Percentiles rank a stretch among this genome's conserved stretches.
phyloP scores from a whole-genome alignment of 2,113 vertebrate genomes.

The Lichenostomus cassidix region DNA sequence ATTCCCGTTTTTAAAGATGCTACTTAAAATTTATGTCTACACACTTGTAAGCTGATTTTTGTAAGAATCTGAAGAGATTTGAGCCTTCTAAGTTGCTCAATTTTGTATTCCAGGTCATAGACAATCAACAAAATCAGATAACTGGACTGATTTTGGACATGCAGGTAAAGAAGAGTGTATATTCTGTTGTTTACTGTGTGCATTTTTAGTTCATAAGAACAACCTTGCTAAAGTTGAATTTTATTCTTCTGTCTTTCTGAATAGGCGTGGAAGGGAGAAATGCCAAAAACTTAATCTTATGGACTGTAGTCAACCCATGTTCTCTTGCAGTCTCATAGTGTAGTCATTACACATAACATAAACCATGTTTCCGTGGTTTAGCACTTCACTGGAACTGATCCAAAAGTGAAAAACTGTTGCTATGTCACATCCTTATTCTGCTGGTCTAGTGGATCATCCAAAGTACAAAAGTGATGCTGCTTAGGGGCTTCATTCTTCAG shows the following conservation, averaged over 20 bases:
- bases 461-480: not conserved
- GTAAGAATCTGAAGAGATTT: not conserved
- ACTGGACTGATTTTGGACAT: slow-evolving; percentile 82
- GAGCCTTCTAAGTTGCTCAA: not conserved
- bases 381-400: not conserved
- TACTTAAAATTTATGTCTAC: not conserved
- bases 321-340: not conserved
- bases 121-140: slow-evolving; percentile 87
- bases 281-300: not conserved
- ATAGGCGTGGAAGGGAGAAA: not conserved
- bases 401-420: not conserved
- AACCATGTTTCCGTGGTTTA: not conserved
- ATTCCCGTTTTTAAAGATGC: not conserved
- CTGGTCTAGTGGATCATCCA: not conserved
- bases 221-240: not conserved
- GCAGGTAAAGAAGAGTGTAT: slow-evolving; percentile 68
- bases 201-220: not conserved
- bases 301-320: not conserved
- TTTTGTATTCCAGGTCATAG: slow-evolving; percentile 82
- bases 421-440: not conserved
- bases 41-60: not conserved
- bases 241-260: not conserved
- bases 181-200: not conserved
- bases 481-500: not conserved
- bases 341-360: not conserved